Evolutionary conservation across 2,888 invertebrate species (phyloP).

Genomic region (Xylocampa areola): DNA sequence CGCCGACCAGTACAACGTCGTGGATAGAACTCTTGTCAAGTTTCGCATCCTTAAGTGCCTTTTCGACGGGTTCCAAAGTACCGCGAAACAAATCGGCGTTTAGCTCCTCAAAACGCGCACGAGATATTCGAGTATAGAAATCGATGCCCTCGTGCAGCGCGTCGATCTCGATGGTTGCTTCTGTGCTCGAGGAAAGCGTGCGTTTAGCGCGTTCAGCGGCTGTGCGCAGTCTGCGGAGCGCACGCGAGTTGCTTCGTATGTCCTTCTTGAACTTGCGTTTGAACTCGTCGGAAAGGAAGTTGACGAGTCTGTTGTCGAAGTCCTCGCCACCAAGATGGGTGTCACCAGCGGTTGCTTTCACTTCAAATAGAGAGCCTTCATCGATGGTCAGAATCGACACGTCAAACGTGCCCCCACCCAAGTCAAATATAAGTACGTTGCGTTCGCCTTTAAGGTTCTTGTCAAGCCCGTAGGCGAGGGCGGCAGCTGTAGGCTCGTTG

Average conservation of each 20-base stretch:
- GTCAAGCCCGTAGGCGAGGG: conserved; percentile 92
- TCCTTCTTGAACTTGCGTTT: conserved; percentile 93
- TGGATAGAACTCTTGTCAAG: conserved; percentile 93
- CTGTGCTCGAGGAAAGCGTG: conserved; percentile 93
- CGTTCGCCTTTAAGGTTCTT: conserved; percentile 91
- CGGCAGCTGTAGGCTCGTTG: conserved; percentile 95
- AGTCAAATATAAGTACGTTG: conserved; percentile 91
- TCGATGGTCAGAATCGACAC: conserved; percentile 95
- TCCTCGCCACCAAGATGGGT: conserved; percentile 95
- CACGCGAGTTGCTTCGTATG: conserved; percentile 91
- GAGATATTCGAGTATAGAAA: conserved; percentile 91
- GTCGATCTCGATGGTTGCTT: conserved; percentile 93
- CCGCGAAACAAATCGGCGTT: conserved; percentile 92
- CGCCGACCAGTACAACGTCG: conserved; percentile 95
- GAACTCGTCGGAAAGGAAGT: conserved; percentile 92
- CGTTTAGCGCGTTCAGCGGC: conserved; percentile 94
- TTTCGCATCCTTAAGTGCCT: conserved; percentile 94
- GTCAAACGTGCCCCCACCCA: conserved; percentile 93
- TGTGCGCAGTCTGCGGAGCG: conserved; percentile 92
- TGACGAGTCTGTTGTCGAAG: conserved; percentile 91
- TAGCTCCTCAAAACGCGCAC: conserved; percentile 94
- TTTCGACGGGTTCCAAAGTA: conserved; percentile 94
- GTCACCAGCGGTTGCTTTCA: conserved; percentile 95
- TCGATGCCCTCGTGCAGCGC: conserved; percentile 93
- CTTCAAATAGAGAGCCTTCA: conserved; percentile 93